A percentile compares a stretch with the other conserved stretches of the same genome.
Conservation (phyloP, 2,797 vertebrate genomes). For the Sciurus carolinensis region DNA sequence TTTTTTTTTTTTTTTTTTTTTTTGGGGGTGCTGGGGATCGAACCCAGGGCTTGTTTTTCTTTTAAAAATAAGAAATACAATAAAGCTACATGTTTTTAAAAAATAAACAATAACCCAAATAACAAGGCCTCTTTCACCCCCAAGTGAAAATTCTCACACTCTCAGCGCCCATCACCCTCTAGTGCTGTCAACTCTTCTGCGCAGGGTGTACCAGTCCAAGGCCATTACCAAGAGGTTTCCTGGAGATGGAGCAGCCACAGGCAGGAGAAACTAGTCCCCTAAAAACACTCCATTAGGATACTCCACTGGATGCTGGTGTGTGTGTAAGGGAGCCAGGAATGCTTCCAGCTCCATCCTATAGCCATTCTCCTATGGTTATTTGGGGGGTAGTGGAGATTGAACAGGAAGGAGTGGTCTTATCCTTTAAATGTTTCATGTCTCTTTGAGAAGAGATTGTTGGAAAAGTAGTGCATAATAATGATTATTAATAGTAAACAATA, state of each 20-base stretch:
- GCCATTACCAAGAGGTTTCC: background rate
- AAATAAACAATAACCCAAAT: background rate
- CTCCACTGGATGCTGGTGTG: background rate
- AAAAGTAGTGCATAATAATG: conserved; percentile 45
- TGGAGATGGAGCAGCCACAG: background rate
- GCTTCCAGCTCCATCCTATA: background rate
- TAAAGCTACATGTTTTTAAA: conserved; percentile 37
- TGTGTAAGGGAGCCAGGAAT: background rate
- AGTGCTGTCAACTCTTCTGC: background rate
- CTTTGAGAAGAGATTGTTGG: conserved; percentile 34
- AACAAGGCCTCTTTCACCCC: background rate
- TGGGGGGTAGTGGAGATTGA: background rate
- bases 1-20: background rate
- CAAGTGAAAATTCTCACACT: background rate
- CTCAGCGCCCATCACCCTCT: background rate
- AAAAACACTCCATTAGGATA: conserved; percentile 5
- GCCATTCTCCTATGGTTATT: conserved; percentile 32
- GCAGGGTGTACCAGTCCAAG: conserved; percentile 6
- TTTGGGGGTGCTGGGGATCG: too few species aligned
- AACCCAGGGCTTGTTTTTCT: conserved; percentile 5
- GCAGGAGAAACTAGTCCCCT: conserved; percentile 13
- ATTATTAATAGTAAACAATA: background rate
- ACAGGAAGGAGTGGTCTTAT: conserved; percentile 30
- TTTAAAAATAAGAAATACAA: conserved; percentile 45
- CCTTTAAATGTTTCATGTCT: conserved; percentile 30